Evolutionary conservation across 1,140 invertebrate species (phyloP).

Genomic region (Meloidogyne hapla): DNA sequence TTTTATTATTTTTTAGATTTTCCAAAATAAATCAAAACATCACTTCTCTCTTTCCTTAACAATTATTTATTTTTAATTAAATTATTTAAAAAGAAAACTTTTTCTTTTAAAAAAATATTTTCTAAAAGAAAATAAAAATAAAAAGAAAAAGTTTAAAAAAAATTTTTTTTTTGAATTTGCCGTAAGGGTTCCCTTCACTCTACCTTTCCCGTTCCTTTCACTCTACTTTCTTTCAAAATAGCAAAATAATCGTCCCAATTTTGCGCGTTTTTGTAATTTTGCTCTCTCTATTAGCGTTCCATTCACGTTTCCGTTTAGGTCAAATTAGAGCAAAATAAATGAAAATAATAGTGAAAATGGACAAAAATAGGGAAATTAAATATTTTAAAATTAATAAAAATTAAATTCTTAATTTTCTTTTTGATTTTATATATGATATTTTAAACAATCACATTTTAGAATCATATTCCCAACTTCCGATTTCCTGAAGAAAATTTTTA

Average conservation of each 20-base stretch:
- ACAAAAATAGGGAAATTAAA: neutral
- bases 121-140: neutral
- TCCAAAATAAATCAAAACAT: neutral
- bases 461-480: too few species aligned
- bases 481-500: too few species aligned
- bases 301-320: neutral
- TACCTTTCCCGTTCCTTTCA: neutral
- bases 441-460: too few species aligned
- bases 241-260: neutral
- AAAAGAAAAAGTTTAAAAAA: neutral
- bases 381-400: neutral
- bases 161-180: neutral
- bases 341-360: neutral
- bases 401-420: too few species aligned
- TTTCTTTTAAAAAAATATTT: too few species aligned
- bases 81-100: too few species aligned
- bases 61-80: too few species aligned
- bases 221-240: neutral
- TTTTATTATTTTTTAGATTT: neutral
- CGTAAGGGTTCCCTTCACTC: neutral
- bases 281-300: neutral
- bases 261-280: neutral
- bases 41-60: too few species aligned
- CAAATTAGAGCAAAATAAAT: neutral
- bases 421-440: too few species aligned